Percentiles rank a stretch among this genome's conserved stretches.
These are phyloP conservation scores for Schizotus pectinicornis DNA, from an alignment of 2,888 invertebrate species.

Conservation along the genomic window DNA sequence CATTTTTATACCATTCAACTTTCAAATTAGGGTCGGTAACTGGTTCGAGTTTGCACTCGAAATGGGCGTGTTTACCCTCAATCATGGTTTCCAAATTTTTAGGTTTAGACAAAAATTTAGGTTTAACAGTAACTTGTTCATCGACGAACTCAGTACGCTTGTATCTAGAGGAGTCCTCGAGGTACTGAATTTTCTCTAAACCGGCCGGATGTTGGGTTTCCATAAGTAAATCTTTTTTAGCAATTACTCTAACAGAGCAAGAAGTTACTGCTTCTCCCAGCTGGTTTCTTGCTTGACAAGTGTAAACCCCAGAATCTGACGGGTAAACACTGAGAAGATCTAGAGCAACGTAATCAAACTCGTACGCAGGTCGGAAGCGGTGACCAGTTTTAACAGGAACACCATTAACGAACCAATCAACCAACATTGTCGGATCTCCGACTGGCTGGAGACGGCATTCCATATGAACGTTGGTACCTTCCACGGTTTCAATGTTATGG, in stretches of 20 bases:
- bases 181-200: constrained; percentile 88
- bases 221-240: constrained; percentile 84
- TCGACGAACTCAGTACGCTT: constrained; percentile 82
- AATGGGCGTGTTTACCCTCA: constrained; percentile 93
- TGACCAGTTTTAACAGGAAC: constrained; percentile 90
- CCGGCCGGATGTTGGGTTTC: constrained; percentile 92
- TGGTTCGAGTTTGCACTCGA: constrained; percentile 96
- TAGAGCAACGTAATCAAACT: constrained; percentile 96
- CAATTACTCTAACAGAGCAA: constrained; percentile 86
- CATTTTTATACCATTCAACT: constrained; percentile 97
- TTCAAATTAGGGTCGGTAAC: constrained; percentile 95
- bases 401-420: constrained; percentile 97
- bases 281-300: constrained; percentile 92
- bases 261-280: constrained; percentile 94
- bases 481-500: constrained; percentile 88
- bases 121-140: constrained; percentile 82
- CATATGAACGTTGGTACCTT: constrained; percentile 90
- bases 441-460: constrained; percentile 91
- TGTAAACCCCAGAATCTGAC: constrained; percentile 96
- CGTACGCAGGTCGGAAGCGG: constrained; percentile 93
- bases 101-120: constrained; percentile 85
- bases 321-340: constrained; percentile 96
- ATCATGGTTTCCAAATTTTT: constrained; percentile 84
- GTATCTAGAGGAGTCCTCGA: constrained; percentile 87
- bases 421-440: constrained; percentile 88